Evolutionary conservation across 64 coral and sea anemone species (phyloP).

Genomic region (Actinia equina): DNA sequence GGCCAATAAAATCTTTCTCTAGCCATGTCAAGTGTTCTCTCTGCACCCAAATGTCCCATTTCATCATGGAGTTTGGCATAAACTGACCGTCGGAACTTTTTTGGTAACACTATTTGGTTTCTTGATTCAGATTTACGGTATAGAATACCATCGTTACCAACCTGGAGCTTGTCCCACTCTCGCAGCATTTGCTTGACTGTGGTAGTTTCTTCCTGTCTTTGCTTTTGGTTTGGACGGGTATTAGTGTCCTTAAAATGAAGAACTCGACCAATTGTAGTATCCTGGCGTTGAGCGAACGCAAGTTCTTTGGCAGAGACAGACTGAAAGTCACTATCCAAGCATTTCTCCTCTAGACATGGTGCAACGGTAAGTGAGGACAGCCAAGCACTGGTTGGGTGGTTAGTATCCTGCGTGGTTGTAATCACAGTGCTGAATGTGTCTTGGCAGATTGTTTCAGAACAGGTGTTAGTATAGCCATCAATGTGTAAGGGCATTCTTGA

Average conservation of each 20-base stretch:
- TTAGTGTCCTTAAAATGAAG: conserved; percentile 2
- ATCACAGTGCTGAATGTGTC: background rate
- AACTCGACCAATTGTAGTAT: background rate
- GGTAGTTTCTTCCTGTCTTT: conserved; percentile 4
- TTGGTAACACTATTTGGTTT: conserved; percentile 15
- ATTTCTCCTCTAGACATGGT: conserved; percentile 13
- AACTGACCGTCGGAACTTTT: background rate
- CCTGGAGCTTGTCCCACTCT: conserved; percentile 32
- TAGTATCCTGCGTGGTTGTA: background rate
- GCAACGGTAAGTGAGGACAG: background rate
- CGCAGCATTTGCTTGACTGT: background rate
- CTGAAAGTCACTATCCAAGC: background rate
- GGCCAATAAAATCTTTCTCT: conserved; percentile 37
- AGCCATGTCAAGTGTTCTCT: conserved; percentile 9
- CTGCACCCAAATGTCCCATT: conserved; percentile 40
- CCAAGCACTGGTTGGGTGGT: background rate
- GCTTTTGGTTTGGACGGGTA: background rate
- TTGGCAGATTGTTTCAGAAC: background rate
- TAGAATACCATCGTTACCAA: conserved; percentile 14
- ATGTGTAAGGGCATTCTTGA: conserved; percentile 19
- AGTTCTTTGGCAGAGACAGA: background rate
- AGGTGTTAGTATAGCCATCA: background rate
- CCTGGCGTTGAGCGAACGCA: background rate
- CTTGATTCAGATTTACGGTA: background rate
- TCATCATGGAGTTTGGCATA: conserved; percentile 31